phyloP scores from a whole-genome alignment of 2,888 invertebrate species.

The Halictus quadricinctus region DNA sequence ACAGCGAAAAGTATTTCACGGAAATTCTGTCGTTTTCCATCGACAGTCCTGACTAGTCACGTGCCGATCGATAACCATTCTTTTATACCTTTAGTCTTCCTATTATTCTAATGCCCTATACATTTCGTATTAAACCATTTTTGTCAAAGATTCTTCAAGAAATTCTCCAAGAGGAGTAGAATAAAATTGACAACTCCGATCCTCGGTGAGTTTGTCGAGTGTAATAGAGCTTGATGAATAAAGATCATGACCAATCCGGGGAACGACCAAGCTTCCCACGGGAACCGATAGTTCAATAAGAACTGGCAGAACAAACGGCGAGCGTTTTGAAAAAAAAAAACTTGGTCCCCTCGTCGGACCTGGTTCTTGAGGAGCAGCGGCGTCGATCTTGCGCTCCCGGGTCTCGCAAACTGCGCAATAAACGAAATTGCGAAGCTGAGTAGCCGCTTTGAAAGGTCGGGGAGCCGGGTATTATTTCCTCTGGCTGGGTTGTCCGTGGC shows the following conservation, averaged over 20 bases:
- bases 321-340: not conserved
- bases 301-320: not conserved
- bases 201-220: not conserved
- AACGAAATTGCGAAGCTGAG: slow-evolving; percentile 57
- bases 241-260: not conserved
- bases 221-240: not conserved
- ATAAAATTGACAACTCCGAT: not conserved
- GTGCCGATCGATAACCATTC: not conserved
- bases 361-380: not conserved
- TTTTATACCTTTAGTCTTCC: no score
- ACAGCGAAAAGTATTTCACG: not conserved
- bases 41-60: not conserved
- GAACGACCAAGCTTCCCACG: not conserved
- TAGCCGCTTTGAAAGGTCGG: slow-evolving; percentile 41
- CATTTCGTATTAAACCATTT: no score
- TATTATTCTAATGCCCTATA: no score
- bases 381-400: not conserved
- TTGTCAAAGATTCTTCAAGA: no score
- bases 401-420: slow-evolving; percentile 51
- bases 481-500: slow-evolving; percentile 9
- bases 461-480: slow-evolving; percentile 50
- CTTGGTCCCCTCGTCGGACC: not conserved
- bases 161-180: not conserved
- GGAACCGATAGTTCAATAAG: not conserved
- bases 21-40: not conserved